Percentiles rank a stretch among this genome's conserved stretches.
These are phyloP conservation scores for Falco biarmicus DNA, from an alignment of 2,797 vertebrate genomes.

Conservation along the genomic window DNA sequence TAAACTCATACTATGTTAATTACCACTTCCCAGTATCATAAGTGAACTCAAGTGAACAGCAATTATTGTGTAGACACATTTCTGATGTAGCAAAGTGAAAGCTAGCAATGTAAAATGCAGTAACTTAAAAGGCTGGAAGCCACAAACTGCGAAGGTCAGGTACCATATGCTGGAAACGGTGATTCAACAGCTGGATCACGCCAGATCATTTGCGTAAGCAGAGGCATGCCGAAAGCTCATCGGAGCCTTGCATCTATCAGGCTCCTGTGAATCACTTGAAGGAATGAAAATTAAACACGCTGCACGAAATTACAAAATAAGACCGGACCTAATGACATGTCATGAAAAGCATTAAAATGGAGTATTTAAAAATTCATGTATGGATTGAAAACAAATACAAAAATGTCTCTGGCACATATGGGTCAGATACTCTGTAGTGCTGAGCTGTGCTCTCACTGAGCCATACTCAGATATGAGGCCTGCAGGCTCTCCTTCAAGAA, in stretches of 20 bases:
- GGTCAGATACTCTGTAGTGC: background rate
- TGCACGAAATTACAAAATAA: background rate
- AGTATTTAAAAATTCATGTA: background rate
- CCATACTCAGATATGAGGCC: background rate
- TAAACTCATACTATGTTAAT: background rate
- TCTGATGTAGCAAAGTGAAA: background rate
- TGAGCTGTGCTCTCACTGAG: background rate
- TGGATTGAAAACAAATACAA: background rate
- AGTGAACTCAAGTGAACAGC: background rate
- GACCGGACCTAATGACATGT: background rate
- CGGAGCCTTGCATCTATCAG: background rate
- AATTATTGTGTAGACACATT: background rate
- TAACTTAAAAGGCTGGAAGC: background rate
- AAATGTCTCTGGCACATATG: background rate
- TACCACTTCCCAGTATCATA: background rate
- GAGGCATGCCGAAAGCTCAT: background rate
- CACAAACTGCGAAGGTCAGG: background rate
- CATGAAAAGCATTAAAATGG: background rate
- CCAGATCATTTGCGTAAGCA: background rate
- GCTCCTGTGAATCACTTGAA: accelerated
- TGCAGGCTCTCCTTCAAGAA: background rate
- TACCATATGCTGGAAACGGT: background rate
- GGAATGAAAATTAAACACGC: background rate
- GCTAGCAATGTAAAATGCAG: background rate
- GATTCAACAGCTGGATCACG: background rate